Conservation (phyloP, 2,113 vertebrate species). For the Trematocara nigrifrons region DNA sequence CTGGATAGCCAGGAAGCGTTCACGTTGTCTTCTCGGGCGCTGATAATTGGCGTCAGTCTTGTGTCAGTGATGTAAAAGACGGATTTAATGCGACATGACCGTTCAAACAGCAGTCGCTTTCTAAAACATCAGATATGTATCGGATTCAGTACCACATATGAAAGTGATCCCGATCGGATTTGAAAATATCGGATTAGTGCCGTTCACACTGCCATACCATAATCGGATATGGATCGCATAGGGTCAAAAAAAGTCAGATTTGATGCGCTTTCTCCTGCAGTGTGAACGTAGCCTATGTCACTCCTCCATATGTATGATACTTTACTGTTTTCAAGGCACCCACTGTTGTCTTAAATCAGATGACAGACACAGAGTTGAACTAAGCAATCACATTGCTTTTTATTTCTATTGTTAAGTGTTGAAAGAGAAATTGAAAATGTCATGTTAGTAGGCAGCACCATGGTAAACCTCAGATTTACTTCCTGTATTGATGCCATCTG, state of each 20-base stretch:
- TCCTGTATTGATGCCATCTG: not conserved
- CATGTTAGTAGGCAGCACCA: not conserved
- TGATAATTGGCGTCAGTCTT: too few species aligned
- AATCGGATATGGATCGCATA: rapidly evolving
- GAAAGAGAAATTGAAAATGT: not conserved
- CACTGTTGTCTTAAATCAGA: not conserved
- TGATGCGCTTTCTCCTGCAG: not conserved
- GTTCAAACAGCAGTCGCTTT: not conserved
- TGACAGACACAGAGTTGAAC: not conserved
- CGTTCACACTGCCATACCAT: not conserved
- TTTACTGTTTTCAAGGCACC: not conserved
- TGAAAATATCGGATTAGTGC: rapidly evolving
- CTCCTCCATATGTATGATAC: not conserved
- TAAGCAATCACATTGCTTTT: not conserved
- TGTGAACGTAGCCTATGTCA: not conserved
- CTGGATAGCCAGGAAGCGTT: rapidly evolving
- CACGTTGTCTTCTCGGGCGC: rapidly evolving
- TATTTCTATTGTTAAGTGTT: not conserved
- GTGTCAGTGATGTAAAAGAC: too few species aligned
- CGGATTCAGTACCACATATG: not conserved
- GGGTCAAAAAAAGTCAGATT: not conserved
- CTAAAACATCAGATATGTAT: not conserved
- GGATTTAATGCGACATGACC: too few species aligned
- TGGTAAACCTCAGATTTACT: not conserved
- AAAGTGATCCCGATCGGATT: rapidly evolving